Evolutionary conservation across 2,888 invertebrate genomes (phyloP).

Genomic region (Drosophila anomelani): DNA sequence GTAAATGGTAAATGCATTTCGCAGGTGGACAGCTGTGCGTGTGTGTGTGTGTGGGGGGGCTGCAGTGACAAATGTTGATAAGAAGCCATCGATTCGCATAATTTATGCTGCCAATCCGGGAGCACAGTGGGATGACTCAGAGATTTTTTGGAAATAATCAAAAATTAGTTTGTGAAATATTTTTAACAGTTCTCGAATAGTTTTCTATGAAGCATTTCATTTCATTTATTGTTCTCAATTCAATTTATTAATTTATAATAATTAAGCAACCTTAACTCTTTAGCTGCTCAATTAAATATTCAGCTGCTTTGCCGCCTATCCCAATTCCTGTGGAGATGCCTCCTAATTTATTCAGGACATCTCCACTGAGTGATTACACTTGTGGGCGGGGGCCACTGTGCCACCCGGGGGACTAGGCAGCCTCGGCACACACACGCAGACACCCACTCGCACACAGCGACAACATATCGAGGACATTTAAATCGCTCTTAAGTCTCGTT

Average conservation of each 20-base stretch:
- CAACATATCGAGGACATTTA: conserved; percentile 68
- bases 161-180: too few species aligned
- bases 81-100: conserved; percentile 59
- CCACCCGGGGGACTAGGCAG: background rate
- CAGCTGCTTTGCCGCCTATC: too few species aligned
- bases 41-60: conserved; percentile 9
- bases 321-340: background rate
- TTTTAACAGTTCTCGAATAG: too few species aligned
- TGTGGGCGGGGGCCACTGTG: conserved; percentile 10
- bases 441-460: conserved; percentile 16
- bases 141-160: background rate
- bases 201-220: too few species aligned
- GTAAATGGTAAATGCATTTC: conserved; percentile 21
- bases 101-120: conserved; percentile 46
- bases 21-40: conserved; percentile 20
- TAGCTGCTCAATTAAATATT: background rate
- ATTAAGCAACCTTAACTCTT: background rate
- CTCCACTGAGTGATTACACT: background rate
- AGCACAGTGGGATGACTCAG: conserved; percentile 12
- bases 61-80: conserved; percentile 55
- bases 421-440: background rate
- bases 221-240: background rate
- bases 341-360: conserved; percentile 2
- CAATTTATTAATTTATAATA: background rate
- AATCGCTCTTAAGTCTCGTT: conserved; percentile 69